Evolutionary conservation across 2,113 vertebrate genomes (phyloP).

Genomic region (Crotalus horridus): DNA sequence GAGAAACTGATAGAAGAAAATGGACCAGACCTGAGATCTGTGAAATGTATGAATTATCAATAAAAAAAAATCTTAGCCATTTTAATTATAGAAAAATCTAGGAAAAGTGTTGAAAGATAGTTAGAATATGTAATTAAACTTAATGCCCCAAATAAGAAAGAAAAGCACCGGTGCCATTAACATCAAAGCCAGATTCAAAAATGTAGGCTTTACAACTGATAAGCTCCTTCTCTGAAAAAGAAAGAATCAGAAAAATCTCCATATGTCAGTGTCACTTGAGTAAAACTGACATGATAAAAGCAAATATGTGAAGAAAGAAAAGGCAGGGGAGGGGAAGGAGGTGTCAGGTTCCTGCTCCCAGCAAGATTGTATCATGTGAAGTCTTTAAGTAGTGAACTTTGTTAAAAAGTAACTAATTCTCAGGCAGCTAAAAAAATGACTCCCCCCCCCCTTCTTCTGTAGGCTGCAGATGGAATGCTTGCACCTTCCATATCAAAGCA

Average conservation of each 20-base stretch:
- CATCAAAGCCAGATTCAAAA: constrained; percentile 48
- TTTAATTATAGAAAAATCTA: constrained; percentile 54
- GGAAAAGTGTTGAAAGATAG: constrained; percentile 44
- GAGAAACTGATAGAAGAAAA: not conserved
- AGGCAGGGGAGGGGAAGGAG: constrained; percentile 43
- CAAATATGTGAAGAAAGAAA: constrained; percentile 60
- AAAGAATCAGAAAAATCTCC: constrained; percentile 26
- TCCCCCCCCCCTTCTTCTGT: not conserved
- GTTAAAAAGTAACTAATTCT: constrained; percentile 58
- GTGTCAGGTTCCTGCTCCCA: constrained; percentile 56
- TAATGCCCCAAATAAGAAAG: constrained; percentile 56
- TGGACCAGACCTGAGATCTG: constrained; percentile 5
- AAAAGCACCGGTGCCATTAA: constrained; percentile 52
- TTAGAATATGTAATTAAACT: constrained; percentile 58
- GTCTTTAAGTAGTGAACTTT: constrained; percentile 53
- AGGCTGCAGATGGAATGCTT: constrained; percentile 17
- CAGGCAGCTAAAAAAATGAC: constrained; percentile 42
- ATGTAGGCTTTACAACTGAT: constrained; percentile 49
- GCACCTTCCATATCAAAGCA: constrained; percentile 20
- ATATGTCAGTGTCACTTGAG: constrained; percentile 52
- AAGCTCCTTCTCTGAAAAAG: constrained; percentile 23
- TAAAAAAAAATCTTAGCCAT: constrained; percentile 3
- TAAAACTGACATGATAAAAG: constrained; percentile 61
- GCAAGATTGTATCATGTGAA: constrained; percentile 38
- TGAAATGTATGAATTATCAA: not conserved